These are phyloP conservation scores for Melipona quadrifasciata DNA, from an alignment of 1,140 invertebrate genomes.

Conservation along the genomic window DNA sequence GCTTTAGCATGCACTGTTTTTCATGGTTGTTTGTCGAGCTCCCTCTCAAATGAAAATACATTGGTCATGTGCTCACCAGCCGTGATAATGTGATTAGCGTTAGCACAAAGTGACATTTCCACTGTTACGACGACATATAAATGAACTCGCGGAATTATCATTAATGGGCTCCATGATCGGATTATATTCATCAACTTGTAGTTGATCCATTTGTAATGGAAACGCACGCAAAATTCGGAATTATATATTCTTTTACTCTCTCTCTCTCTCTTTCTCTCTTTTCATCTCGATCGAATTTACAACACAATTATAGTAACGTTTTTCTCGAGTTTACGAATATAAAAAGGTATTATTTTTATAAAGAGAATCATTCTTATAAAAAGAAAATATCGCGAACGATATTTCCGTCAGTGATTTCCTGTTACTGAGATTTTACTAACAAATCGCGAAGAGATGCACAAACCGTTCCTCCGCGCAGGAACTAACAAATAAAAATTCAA, in stretches of 20 bases:
- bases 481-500: conserved; percentile 27
- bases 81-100: conserved; percentile 57
- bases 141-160: conserved; percentile 25
- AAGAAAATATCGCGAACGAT: not conserved
- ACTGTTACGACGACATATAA: conserved; percentile 5
- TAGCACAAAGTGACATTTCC: conserved; percentile 3
- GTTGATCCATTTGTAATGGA: not conserved
- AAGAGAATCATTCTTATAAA: not conserved
- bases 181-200: conserved; percentile 24
- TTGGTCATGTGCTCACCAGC: not conserved
- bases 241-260: too few species aligned
- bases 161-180: conserved; percentile 21
- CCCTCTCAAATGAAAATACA: conserved; percentile 24
- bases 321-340: not conserved
- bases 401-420: conserved; percentile 2
- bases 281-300: not conserved
- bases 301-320: not conserved
- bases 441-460: not conserved
- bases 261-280: too few species aligned
- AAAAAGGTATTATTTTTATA: not conserved
- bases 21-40: not conserved
- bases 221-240: not conserved
- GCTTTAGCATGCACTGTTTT: not conserved
- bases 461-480: not conserved
- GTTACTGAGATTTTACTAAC: conserved; percentile 1